phyloP scores from a whole-genome alignment of 2,113 vertebrate species.

The Pterocles orientalis region DNA sequence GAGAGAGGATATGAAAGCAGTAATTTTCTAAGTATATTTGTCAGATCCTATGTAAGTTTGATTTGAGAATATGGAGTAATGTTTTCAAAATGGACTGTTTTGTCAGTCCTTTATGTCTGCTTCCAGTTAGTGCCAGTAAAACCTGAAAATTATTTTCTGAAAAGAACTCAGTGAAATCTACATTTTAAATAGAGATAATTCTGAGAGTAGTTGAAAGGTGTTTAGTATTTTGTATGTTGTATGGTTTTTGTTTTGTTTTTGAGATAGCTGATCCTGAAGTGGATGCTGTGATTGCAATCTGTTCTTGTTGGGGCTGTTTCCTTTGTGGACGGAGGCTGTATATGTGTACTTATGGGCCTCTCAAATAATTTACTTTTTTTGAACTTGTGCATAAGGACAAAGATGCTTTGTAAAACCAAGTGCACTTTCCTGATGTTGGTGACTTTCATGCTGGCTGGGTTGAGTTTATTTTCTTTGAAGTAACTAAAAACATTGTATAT shows the following conservation, averaged over 20 bases:
- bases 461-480: not conserved
- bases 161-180: not conserved
- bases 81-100: not conserved
- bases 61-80: not conserved
- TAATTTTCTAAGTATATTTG: not conserved
- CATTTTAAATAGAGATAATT: not conserved
- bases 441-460: not conserved
- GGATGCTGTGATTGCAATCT: not conserved
- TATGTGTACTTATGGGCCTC: not conserved
- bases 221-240: not conserved
- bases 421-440: not conserved
- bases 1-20: not conserved
- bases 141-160: not conserved
- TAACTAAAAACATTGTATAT: not conserved
- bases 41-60: not conserved
- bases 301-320: not conserved
- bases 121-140: not conserved
- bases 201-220: not conserved
- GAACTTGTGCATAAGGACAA: not conserved
- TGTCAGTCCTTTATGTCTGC: not conserved
- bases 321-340: not conserved
- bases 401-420: not conserved
- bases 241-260: not conserved
- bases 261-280: not conserved
- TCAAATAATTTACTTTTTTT: not conserved